phyloP scores from a whole-genome alignment of 2,888 invertebrate species.

The Chymomyza procnemis region DNA sequence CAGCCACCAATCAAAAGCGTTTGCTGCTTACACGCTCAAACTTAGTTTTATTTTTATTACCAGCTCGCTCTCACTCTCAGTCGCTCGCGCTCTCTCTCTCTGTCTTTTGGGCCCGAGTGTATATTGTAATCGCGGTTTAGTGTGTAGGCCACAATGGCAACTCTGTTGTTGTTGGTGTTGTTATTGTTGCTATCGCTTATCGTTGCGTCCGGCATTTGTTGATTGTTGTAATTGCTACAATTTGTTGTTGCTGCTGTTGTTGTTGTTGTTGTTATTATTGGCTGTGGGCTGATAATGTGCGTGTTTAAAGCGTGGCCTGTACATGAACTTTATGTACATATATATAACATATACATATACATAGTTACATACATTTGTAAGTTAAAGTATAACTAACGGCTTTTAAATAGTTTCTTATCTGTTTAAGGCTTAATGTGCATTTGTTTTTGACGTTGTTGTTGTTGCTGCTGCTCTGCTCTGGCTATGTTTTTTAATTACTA shows the following conservation, averaged over 20 bases:
- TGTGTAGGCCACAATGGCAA: constrained; percentile 41
- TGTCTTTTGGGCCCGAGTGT: constrained; percentile 32
- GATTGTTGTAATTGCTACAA: constrained; percentile 61
- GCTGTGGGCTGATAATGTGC: constrained; percentile 40
- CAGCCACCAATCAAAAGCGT: constrained; percentile 51
- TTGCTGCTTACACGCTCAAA: constrained; percentile 19
- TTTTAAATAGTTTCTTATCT: constrained; percentile 38
- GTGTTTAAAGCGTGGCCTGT: constrained; percentile 15
- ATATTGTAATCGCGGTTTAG: constrained; percentile 55
- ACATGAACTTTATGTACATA: constrained; percentile 2
- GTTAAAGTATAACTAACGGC: constrained; percentile 25
- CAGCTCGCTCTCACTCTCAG: constrained; percentile 18
- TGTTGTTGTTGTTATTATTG: constrained; percentile 27
- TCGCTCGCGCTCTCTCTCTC: too few relatives aligned
- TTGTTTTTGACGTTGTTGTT: background rate
- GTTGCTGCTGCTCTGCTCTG: background rate
- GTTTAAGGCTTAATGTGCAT: background rate
- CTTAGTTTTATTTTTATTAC: background rate
- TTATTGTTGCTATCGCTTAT: constrained; percentile 44
- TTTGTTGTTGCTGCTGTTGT: constrained; percentile 22
- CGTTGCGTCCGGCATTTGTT: constrained; percentile 35
- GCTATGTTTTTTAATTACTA: background rate
- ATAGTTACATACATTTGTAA: constrained; percentile 4
- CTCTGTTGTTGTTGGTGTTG: constrained; percentile 11
- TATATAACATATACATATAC: background rate